Evolutionary conservation across 1,140 invertebrate genomes (phyloP).

Genomic region (Procambarus clarkii): DNA sequence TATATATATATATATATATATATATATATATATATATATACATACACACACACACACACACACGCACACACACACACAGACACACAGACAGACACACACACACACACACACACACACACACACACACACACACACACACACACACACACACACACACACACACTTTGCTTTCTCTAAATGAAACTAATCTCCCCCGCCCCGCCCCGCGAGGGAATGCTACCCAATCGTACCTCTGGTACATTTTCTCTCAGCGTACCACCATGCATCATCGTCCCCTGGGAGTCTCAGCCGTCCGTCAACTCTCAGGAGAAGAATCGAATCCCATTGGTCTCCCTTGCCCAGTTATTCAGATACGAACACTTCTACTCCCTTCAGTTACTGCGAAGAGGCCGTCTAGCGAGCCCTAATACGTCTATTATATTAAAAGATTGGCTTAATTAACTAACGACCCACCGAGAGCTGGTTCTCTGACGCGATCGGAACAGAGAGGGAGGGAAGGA

Average conservation of each 20-base stretch:
- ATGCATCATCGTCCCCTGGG: not conserved
- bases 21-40: not conserved
- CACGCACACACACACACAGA: not conserved
- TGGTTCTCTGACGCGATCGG: not conserved
- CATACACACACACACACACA: too few relatives aligned
- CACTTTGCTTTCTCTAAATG: not conserved
- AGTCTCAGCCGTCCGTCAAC: not conserved
- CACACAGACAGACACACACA: slow-evolving; percentile 8
- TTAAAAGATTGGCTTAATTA: not conserved
- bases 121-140: slow-evolving; percentile 6
- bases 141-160: not conserved
- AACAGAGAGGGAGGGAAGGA: not conserved
- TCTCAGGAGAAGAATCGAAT: not conserved
- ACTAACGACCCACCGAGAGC: not conserved
- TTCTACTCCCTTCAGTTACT: too few relatives aligned
- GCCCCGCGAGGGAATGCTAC: too few relatives aligned
- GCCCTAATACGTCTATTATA: too few relatives aligned
- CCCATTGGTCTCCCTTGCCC: not conserved
- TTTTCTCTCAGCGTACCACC: not conserved
- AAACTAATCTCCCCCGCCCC: not conserved
- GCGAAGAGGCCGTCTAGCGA: too few relatives aligned
- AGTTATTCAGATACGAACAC: not conserved
- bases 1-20: not conserved
- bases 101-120: slow-evolving; percentile 23
- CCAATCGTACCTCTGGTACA: not conserved